Evolutionary conservation across 2,797 vertebrate species (phyloP).

Genomic region (Remorina albescens): DNA sequence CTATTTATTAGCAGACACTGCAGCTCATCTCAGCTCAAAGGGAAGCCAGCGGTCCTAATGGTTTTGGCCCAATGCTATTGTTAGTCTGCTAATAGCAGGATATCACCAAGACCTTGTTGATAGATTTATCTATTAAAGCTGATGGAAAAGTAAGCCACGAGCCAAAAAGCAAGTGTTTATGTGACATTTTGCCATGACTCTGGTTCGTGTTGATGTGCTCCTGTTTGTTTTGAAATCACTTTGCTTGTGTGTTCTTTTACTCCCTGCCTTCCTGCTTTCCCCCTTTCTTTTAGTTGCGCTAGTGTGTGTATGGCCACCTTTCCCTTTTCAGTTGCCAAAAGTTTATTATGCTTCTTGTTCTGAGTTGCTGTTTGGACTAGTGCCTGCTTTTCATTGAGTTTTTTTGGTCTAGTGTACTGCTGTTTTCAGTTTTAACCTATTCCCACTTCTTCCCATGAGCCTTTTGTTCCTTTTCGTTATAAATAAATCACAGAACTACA

Average conservation of each 20-base stretch:
- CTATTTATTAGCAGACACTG: neutral
- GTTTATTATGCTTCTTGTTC: too few species aligned
- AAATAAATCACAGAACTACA: too few species aligned
- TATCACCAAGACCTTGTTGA: neutral
- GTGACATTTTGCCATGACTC: too few species aligned
- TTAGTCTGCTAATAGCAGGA: neutral
- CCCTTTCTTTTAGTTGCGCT: neutral
- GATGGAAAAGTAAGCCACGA: neutral
- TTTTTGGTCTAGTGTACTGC: too few species aligned
- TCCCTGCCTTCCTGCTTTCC: neutral
- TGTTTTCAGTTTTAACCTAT: too few species aligned
- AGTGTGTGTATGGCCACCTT: too few species aligned
- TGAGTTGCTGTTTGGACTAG: too few species aligned
- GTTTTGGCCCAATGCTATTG: neutral
- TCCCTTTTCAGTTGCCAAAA: too few species aligned
- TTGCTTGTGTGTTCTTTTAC: neutral
- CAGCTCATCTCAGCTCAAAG: constrained; percentile 2
- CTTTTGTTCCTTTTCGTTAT: too few species aligned
- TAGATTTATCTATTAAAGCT: neutral
- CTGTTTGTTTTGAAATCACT: neutral
- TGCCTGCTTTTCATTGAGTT: too few species aligned
- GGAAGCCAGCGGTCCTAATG: neutral
- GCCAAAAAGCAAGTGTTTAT: neutral
- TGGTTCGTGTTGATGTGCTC: neutral
- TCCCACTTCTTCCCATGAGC: too few species aligned